Percentiles rank a stretch among this genome's conserved stretches.
Evolutionary conservation across 2,113 vertebrate species (phyloP).

Genomic region (Ammodytes dubius): DNA sequence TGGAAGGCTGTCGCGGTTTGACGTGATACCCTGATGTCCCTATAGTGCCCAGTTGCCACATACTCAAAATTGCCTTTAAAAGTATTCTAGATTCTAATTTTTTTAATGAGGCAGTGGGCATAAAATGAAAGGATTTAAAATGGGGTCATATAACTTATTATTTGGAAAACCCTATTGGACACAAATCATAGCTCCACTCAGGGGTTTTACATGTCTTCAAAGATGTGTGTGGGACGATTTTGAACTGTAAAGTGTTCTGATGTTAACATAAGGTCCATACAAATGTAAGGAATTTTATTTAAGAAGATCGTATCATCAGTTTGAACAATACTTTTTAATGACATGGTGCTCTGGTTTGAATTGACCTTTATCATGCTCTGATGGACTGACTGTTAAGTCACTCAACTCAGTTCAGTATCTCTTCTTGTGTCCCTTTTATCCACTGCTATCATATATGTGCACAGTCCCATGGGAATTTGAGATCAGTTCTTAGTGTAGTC

Average conservation of each 20-base stretch:
- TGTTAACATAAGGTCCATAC: not conserved
- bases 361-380: not conserved
- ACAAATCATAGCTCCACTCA: not conserved
- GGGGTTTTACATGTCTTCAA: not conserved
- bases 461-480: not conserved
- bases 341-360: not conserved
- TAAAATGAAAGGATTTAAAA: not conserved
- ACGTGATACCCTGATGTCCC: too few species aligned
- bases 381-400: not conserved
- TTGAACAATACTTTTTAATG: not conserved
- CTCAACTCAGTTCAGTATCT: not conserved
- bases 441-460: not conserved
- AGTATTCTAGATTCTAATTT: too few species aligned
- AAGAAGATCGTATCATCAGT: not conserved
- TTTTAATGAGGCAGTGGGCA: not conserved
- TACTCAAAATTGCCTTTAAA: too few species aligned
- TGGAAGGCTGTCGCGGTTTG: too few species aligned
- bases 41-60: too few species aligned
- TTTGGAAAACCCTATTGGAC: not conserved
- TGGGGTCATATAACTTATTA: not conserved
- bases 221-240: not conserved
- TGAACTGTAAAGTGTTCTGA: not conserved
- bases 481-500: not conserved
- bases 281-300: not conserved
- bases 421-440: not conserved